Evolutionary conservation across 2,888 invertebrate genomes (phyloP).

Genomic region (Himalopsyche kuldschensis): DNA sequence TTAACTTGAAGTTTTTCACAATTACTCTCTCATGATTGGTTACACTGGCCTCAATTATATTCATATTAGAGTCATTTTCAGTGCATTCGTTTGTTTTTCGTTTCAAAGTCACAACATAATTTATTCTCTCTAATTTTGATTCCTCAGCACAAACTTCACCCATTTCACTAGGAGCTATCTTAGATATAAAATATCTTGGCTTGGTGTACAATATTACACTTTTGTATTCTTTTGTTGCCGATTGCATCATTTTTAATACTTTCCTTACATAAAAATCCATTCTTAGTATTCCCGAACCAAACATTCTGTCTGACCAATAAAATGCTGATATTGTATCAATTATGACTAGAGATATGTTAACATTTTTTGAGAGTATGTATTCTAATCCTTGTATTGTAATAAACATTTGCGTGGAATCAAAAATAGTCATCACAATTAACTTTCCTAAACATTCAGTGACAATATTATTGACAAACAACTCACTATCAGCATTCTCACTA

Average conservation of each 20-base stretch:
- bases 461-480: conserved; percentile 35
- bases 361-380: conserved; percentile 48
- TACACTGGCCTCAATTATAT: conserved; percentile 7
- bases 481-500: conserved; percentile 6
- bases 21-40: background rate
- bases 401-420: conserved; percentile 52
- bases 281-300: conserved; percentile 51
- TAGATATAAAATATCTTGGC: conserved; percentile 56
- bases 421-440: conserved; percentile 49
- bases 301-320: conserved; percentile 56
- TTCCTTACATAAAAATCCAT: conserved; percentile 58
- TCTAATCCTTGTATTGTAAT: conserved; percentile 53
- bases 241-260: conserved; percentile 50
- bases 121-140: conserved; percentile 45
- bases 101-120: conserved; percentile 50
- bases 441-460: conserved; percentile 44
- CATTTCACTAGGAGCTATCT: conserved; percentile 29
- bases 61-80: background rate
- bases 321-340: conserved; percentile 56
- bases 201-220: conserved; percentile 57
- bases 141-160: conserved; percentile 44
- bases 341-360: conserved; percentile 50
- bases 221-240: conserved; percentile 55
- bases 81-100: background rate
- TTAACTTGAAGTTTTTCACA: conserved; percentile 4